Base-by-base conservation (phyloP, 2,797 vertebrate species). In the Hydrophis major region DNA sequence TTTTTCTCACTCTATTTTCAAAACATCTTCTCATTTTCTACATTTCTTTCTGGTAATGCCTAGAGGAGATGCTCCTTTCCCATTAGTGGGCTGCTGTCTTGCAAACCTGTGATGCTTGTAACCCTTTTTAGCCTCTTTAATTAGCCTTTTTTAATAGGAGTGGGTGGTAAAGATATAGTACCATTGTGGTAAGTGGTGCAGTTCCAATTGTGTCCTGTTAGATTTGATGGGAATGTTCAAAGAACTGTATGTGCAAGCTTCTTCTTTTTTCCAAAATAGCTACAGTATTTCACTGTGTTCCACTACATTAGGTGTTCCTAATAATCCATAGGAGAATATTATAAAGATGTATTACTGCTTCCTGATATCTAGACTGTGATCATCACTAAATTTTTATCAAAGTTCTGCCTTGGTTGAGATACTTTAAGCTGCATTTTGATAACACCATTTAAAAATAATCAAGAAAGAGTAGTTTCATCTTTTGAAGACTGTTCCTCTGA, bases 281-380 rank as follows among this genome's bases (percentile, higher is more conserved):
- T 95, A 47, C 8, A 83, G 42, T 25, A 27, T 94, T 94, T 37
- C 93, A 74, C 57, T 69, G 59, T 94, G 94, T 97, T 97, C 94
- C 96, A 93, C 94, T 91, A 94, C 96, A 96, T 97, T 97, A 96
- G 87, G 93, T 94, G 96, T 97, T 94, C 94, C 91, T 97, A 96
- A 96, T 95, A 97, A 96, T 96, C 96, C 93, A 94, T 94, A 91
- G 93, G 93, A 94, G 91, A 93, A 88, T 93, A 89, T 94, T 95
- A 97, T 96, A 93, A 96, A 96, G 96, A 96, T 96, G 93, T 96
- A 93, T 96, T 96, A 95, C 94, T 93, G 94, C 59, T 88, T 95
- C 93, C 92, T 50, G 0, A 27, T 92, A 87, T 89, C 50, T 87
- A 89, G 89, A 50, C 47, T 94, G 56, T 90, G 94, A 93, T 96